phyloP scores from a whole-genome alignment of 2,888 invertebrate species.

The Lasioglossum oenotherae region DNA sequence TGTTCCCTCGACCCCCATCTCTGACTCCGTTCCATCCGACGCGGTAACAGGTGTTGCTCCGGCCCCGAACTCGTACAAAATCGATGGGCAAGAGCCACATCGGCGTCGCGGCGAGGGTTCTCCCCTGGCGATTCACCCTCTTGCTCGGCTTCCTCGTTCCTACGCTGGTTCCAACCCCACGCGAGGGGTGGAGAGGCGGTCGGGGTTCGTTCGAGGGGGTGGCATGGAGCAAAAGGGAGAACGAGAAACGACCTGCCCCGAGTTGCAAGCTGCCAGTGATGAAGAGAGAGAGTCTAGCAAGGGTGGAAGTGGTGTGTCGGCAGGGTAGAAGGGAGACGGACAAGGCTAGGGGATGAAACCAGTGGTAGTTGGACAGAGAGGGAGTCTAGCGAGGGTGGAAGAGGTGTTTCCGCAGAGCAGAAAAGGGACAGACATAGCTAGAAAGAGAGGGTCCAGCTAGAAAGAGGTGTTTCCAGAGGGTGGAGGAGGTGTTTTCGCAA shows the following conservation, averaged over 20 bases:
- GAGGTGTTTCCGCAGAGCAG: neutral
- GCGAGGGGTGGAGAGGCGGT: constrained; percentile 31
- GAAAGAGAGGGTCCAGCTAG: neutral
- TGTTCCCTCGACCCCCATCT: neutral
- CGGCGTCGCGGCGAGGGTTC: constrained; percentile 68
- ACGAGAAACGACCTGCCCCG: constrained; percentile 25
- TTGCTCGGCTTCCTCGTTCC: constrained; percentile 52
- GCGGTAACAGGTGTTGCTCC: constrained; percentile 83
- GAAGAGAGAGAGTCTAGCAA: neutral
- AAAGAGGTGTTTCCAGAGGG: constrained; percentile 8
- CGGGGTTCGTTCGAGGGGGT: neutral
- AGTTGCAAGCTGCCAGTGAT: neutral
- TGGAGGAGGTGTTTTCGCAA: constrained; percentile 29
- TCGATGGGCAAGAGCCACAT: constrained; percentile 76
- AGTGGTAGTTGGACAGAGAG: neutral
- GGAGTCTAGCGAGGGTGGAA: neutral
- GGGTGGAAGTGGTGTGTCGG: neutral
- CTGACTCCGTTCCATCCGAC: constrained; percentile 63
- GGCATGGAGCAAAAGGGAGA: constrained; percentile 47
- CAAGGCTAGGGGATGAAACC: neutral
- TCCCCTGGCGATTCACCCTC: constrained; percentile 57
- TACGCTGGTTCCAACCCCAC: constrained; percentile 41
- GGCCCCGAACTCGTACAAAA: constrained; percentile 77
- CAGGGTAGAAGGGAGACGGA: neutral
- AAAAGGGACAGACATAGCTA: neutral